A percentile compares a stretch with the other conserved stretches of the same genome.
These are phyloP conservation scores for Cataglyphis hispanica DNA, from an alignment of 1,140 invertebrate species.

Conservation along the genomic window DNA sequence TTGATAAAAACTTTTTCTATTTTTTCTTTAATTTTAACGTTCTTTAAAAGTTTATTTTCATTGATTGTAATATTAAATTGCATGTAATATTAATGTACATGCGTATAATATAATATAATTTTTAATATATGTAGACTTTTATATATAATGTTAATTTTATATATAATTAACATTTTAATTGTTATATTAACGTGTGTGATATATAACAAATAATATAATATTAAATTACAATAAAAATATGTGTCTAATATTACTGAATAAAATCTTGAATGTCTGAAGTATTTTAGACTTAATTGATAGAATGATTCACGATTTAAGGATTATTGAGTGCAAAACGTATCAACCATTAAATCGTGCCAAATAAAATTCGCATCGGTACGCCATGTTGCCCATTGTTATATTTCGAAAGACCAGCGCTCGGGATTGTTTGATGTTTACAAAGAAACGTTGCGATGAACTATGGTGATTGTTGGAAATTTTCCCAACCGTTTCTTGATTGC, in stretches of 20 bases:
- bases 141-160: no score
- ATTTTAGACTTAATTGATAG: neutral
- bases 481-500: conserved; percentile 63
- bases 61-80: neutral
- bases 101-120: neutral
- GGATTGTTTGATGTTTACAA: conserved; percentile 61
- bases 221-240: neutral
- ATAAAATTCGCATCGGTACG: conserved; percentile 51
- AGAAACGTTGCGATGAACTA: conserved; percentile 38
- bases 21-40: no score
- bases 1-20: no score
- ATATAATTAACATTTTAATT: no score
- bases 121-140: neutral
- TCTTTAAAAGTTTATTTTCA: neutral
- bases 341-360: conserved; percentile 19
- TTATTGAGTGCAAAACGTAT: neutral
- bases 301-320: neutral
- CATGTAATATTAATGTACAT: neutral
- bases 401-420: conserved; percentile 47
- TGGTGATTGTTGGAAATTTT: conserved; percentile 64
- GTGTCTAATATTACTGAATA: neutral
- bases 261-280: neutral
- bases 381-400: conserved; percentile 69
- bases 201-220: neutral
- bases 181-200: no score